Conservation (phyloP, 2,113 vertebrate genomes). For the Oplegnathus fasciatus region DNA sequence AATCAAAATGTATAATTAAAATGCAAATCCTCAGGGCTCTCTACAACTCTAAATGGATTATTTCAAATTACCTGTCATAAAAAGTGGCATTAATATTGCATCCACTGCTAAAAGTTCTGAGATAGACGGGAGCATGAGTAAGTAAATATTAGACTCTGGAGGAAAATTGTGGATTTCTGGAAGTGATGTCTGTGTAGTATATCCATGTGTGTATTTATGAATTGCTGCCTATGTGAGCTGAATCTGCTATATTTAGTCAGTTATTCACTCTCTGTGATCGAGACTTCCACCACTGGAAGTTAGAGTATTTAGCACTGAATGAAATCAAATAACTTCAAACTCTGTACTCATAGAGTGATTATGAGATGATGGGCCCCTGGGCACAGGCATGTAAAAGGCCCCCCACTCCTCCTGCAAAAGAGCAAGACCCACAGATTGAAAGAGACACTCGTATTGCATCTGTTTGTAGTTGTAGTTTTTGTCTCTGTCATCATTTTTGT, state of each 20-base stretch:
- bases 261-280: background rate
- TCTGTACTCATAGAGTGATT: background rate
- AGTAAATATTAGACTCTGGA: constrained; percentile 29
- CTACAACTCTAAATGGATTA: constrained; percentile 66
- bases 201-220: constrained; percentile 14
- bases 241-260: constrained; percentile 1
- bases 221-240: background rate
- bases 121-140: background rate
- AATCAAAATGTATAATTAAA: constrained; percentile 81
- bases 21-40: constrained; percentile 76
- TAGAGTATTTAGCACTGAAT: background rate
- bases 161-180: background rate
- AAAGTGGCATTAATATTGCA: constrained; percentile 66
- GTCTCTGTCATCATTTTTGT: too few species aligned
- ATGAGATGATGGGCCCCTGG: background rate
- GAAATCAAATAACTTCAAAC: constrained; percentile 1
- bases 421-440: background rate
- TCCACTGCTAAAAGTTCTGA: constrained; percentile 38
- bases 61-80: constrained; percentile 76
- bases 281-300: background rate
- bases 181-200: constrained; percentile 13
- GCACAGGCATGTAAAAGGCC: background rate
- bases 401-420: too few species aligned
- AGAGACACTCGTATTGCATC: background rate
- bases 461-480: background rate